Percentiles rank a stretch among this genome's conserved stretches.
These are phyloP conservation scores for Cremastobaeus sp. DNA, from an alignment of 2,888 invertebrate species.

Conservation along the genomic window DNA sequence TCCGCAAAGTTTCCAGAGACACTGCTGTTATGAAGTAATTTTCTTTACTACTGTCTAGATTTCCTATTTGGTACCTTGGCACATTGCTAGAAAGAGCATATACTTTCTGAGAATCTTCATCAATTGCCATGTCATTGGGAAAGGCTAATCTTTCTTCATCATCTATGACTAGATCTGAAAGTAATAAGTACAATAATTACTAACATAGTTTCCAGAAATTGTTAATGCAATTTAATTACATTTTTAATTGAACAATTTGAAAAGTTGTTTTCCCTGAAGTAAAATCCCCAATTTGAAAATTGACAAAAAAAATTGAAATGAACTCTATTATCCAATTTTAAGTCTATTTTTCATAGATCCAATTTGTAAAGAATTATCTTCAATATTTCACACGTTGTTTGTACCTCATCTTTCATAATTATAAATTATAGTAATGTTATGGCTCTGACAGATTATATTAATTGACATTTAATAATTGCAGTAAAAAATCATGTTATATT, in stretches of 20 bases:
- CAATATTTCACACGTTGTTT: too few species aligned
- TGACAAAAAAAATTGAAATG: too few species aligned
- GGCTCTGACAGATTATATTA: too few species aligned
- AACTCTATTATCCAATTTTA: too few species aligned
- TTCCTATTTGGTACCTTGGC: constrained; percentile 65
- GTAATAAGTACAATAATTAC: constrained; percentile 3
- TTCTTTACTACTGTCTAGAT: constrained; percentile 35
- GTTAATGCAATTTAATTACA: neutral
- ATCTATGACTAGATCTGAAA: constrained; percentile 82
- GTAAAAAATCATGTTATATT: too few species aligned
- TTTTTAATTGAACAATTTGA: neutral
- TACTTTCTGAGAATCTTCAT: constrained; percentile 65
- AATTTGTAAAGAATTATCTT: too few species aligned
- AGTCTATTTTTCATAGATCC: too few species aligned
- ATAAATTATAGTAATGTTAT: too few species aligned
- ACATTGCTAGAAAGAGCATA: constrained; percentile 73
- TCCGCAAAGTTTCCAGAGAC: constrained; percentile 28
- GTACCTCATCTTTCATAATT: too few species aligned
- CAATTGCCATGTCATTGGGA: constrained; percentile 84
- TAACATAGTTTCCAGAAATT: too few species aligned
- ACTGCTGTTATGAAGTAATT: constrained; percentile 51
- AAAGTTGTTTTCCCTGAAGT: neutral
- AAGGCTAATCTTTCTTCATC: constrained; percentile 86
- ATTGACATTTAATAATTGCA: too few species aligned
- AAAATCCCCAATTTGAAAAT: too few species aligned